A percentile compares a stretch with the other conserved stretches of the same genome.
Evolutionary conservation across 2,888 invertebrate genomes (phyloP).

Genomic region (Eristalis arbustorum): DNA sequence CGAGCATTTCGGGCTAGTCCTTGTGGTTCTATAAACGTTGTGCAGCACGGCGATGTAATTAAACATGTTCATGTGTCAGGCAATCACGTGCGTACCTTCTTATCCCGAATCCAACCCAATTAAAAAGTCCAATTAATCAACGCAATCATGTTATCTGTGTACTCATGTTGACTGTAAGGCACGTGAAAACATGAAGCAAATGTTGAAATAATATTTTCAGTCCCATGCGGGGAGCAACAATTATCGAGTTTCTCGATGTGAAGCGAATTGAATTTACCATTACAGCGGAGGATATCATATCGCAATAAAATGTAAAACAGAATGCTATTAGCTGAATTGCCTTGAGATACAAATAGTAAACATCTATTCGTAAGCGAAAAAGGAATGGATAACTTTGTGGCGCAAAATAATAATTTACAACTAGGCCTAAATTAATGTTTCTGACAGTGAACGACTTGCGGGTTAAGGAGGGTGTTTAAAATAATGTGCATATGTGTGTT

Average conservation of each 20-base stretch:
- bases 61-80: not conserved
- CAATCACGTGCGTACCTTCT: not conserved
- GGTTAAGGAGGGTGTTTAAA: not conserved
- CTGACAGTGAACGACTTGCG: not conserved
- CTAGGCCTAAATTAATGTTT: not conserved
- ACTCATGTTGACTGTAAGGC: not conserved
- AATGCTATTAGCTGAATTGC: not conserved
- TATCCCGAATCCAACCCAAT: not conserved
- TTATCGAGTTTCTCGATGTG: not conserved
- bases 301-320: not conserved
- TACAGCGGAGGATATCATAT: not conserved
- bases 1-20: not conserved
- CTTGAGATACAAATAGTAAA: not conserved
- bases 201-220: not conserved
- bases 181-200: not conserved
- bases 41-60: slow-evolving; percentile 5
- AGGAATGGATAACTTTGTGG: not conserved
- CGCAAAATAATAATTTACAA: not conserved
- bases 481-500: not conserved
- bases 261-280: not conserved
- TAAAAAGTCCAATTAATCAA: slow-evolving; percentile 24
- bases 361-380: not conserved
- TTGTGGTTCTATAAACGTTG: not conserved
- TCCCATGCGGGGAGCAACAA: not conserved
- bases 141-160: not conserved